Base-by-base conservation (phyloP, 23 tunicate species). In the Aplidium turbinatum region DNA sequence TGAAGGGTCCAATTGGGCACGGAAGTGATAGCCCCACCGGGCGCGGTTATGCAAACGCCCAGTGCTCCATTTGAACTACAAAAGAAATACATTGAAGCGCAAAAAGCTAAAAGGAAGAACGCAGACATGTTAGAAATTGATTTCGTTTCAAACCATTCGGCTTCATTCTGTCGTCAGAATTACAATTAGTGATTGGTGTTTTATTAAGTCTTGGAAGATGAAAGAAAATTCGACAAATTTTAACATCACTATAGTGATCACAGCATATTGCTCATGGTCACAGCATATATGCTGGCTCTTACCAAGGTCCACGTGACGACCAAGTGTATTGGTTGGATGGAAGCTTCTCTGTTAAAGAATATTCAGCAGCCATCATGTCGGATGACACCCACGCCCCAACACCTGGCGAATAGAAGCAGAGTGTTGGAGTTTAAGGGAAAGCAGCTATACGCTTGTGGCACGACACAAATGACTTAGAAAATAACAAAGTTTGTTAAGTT, bases 261-360 rank as follows among this genome's bases (percentile, higher is more conserved):
- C n/a, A n/a, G n/a, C n/a, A n/a, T n/a, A n/a, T n/a, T n/a, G n/a
- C n/a, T n/a, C n/a, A n/a, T n/a, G n/a, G n/a, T n/a, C n/a, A n/a
- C n/a, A n/a, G n/a, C n/a, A n/a, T n/a, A n/a, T n/a, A n/a, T n/a
- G n/a, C n/a, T n/a, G n/a, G n/a, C n/a, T n/a, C 87, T 18, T 62
- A 84, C 97, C 97, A 84, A 78, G 99, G 99, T 6, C 99, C 99
- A 23, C 99, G 63, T 0, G 99, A 95, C 3, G 96, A 87, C 99
- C 99, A 95, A 18, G 99, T 95, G 73, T 95, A 95, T 38, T 88
- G 90, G 54, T 88, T 88, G 4, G 89, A 33, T 4, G 96, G 99
- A 3, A 88, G 70, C 65, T 83, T 78, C 42, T 85, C 87, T 5
- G 63, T 7, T 83, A 95, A 55, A 1, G 99, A 95, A 57, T 95